Conservation (phyloP, 2,797 vertebrate species). For the Taeniopygia guttata region DNA sequence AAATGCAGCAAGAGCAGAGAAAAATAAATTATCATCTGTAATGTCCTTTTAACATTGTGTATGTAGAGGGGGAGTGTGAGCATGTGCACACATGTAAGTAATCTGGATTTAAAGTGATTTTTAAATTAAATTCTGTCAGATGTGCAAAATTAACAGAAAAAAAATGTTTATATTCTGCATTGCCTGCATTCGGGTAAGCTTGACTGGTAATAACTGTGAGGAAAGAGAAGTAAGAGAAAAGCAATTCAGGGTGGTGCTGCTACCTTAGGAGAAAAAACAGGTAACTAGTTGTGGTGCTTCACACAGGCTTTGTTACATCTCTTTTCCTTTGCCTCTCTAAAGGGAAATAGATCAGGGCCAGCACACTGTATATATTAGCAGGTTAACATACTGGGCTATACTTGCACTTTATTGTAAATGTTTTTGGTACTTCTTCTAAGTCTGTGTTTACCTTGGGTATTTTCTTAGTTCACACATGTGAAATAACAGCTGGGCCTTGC, state of each 20-base stretch:
- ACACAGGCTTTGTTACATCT: not conserved
- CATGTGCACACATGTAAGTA: constrained; percentile 22
- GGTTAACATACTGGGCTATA: constrained; percentile 50
- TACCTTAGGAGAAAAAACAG: not conserved
- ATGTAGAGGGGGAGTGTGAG: not conserved
- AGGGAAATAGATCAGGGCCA: constrained; percentile 12
- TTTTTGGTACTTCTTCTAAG: constrained; percentile 58
- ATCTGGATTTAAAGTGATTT: constrained; percentile 35
- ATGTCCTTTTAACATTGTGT: constrained; percentile 26
- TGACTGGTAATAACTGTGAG: not conserved
- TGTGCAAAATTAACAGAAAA: not conserved
- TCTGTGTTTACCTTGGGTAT: constrained; percentile 64
- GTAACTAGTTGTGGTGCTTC: not conserved
- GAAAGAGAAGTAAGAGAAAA: not conserved
- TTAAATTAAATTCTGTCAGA: constrained; percentile 32
- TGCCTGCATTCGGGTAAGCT: not conserved
- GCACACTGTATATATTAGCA: constrained; percentile 51
- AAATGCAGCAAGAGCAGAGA: constrained; percentile 38
- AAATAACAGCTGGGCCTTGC: constrained; percentile 72
- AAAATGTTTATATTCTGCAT: not conserved
- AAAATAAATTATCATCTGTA: constrained; percentile 52
- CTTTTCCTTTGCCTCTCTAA: constrained; percentile 2
- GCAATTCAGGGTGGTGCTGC: not conserved
- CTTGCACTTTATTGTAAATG: constrained; percentile 63
- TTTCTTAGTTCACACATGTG: constrained; percentile 70